Base-by-base conservation (phyloP, 2,888 invertebrate genomes). In the Euspilapteryx auroguttella region DNA sequence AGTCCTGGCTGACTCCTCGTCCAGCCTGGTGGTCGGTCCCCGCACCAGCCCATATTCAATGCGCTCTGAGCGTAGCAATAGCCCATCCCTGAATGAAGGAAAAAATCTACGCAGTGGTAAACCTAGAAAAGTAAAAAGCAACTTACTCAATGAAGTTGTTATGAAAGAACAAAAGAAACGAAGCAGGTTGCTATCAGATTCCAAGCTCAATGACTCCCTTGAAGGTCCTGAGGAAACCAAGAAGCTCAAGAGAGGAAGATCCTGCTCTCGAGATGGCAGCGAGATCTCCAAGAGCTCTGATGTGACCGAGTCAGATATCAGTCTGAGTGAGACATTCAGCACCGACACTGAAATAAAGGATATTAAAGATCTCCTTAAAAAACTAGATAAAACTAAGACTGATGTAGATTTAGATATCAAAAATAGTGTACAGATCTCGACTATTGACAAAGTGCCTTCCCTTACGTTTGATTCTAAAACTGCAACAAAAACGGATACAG, bases 41-140 rank as follows among this genome's bases (percentile, higher is more conserved):
- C 54, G 75, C 10, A 75, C 73, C 33, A 81, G 79, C 44, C 81
- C 81, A n/a, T 81, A 81, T 42, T 76, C 78, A 21, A 82, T 81
- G 47, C 61, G 82, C 32, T 80, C 81, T 7, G 82, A 82, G 40
- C 68, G 80, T 33, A 75, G 77, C 40, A 73, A 71, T 37, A 77
- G 77, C 34, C 77, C 77, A 26, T 65, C 71, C 34, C 42, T 66
- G 27, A 54, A 61, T 29, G 77, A 79, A 36, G 71, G 71, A 14
- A 78, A 83, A 36, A 79, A 80, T 34, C 59, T 85, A 30, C 65
- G 85, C 28, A 85, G 85, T 49, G 85, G 85, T 0, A 85, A 84
- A 47, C 79, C 82, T 25, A 73, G 84, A 31, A 83, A 82, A 55
- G 58, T 79, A 7, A 81, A 80, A 44, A 78, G 64, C 39, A 62